phyloP scores from a whole-genome alignment of 2,888 invertebrate species.

The Drosophila sordidapex region DNA sequence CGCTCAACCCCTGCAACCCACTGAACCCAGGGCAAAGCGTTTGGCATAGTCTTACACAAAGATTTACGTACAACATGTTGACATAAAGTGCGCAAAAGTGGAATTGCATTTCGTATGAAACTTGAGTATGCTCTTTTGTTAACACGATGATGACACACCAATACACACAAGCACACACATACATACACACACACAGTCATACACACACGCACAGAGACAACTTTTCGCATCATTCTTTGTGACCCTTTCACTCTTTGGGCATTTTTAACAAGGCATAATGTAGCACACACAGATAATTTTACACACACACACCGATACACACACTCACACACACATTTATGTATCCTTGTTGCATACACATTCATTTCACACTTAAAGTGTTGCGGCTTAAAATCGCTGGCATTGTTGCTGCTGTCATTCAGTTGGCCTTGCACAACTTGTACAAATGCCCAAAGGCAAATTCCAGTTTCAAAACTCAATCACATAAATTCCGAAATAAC shows the following conservation, averaged over 20 bases:
- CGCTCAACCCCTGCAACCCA: background rate
- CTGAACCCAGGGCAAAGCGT: slow-evolving; percentile 64
- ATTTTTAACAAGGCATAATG: slow-evolving; percentile 76
- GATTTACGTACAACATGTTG: slow-evolving; percentile 81
- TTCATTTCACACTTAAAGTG: slow-evolving; percentile 54
- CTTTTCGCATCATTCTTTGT: slow-evolving; percentile 35
- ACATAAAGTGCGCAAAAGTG: slow-evolving; percentile 82
- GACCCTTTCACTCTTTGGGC: slow-evolving; percentile 61
- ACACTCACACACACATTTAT: slow-evolving; percentile 4
- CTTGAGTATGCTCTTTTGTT: slow-evolving; percentile 82
- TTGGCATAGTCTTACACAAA: slow-evolving; percentile 81
- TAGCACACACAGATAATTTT: slow-evolving; percentile 53
- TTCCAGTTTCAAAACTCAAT: slow-evolving; percentile 29
- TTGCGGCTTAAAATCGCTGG: slow-evolving; percentile 54
- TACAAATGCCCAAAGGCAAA: slow-evolving; percentile 7
- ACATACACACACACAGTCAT: background rate
- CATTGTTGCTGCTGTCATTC: slow-evolving; percentile 39
- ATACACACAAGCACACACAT: slow-evolving; percentile 4
- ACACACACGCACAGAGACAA: slow-evolving; percentile 5
- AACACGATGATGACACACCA: slow-evolving; percentile 70
- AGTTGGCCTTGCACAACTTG: slow-evolving; percentile 20
- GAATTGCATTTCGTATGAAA: slow-evolving; percentile 82
- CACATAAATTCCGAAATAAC: slow-evolving; percentile 22
- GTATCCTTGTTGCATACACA: slow-evolving; percentile 3
- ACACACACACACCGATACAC: slow-evolving; percentile 15